Base-by-base conservation (phyloP, 2,113 vertebrate species). In the Zosterops japonicus region DNA sequence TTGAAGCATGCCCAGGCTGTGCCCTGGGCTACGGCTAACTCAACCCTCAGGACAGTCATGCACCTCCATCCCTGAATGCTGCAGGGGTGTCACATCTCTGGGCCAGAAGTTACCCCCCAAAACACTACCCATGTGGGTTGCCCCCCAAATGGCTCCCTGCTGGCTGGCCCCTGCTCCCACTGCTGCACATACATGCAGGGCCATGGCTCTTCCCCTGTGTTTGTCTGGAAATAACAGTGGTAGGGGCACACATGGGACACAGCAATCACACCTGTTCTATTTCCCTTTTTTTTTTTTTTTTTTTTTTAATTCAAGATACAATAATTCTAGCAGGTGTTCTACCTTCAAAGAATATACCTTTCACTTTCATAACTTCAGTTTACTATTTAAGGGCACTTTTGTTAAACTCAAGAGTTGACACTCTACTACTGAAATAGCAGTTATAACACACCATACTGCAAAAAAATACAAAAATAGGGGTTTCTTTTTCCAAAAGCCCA, bases 1-100 rank as follows among this genome's bases (percentile, higher is more conserved):
- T 23, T 7, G 2, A 15, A 65, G 50, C 27, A 39, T 0, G 0
- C 20, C 23, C 59, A 44, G 1, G 0, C 76, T 12, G 1, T 27
- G 25, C 5, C 19, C 52, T 35, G 23, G 22, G 29, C 52, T 57
- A 17, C 1, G 44, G 59, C 39, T 31, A 42, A 14, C 74, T 42
- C 78, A 70, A 11, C 49, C 13, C 59, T 29, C 9, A 8, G 33
- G 3, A 56, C 9, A 24, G 49, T 11, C 2, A 3, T 2, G 29
- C 11, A 9, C 18, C 23, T 78, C 60, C 12, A 27, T 19, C 33
- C n/a, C 28, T 2, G 2, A 2, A 8, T 0, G 0, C 74, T 21
- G 23, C 67, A 56, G 35, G 33, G 25, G 36, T 39, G 57, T 28
- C 60, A 42, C 28, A 18, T 13, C 19, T 9, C 11, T 11, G 42